phyloP scores from a whole-genome alignment of 2,888 invertebrate genomes.

The Cyaniris semiargus region DNA sequence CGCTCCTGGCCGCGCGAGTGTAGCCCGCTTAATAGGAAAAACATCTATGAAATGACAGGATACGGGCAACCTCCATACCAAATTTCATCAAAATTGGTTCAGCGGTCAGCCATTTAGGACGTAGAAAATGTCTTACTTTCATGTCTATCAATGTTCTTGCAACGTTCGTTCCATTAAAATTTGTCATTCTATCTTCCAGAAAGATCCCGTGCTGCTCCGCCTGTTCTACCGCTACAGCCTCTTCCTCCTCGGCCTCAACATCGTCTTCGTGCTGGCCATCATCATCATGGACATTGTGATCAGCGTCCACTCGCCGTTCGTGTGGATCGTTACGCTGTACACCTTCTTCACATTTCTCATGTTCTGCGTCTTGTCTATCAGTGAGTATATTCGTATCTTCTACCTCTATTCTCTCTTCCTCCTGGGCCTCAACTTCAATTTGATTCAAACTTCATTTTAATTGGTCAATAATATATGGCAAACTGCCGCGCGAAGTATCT shows the following conservation, averaged over 20 bases:
- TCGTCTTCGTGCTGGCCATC: not conserved
- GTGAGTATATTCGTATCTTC: not conserved
- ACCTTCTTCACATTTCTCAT: not conserved
- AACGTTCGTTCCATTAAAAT: not conserved
- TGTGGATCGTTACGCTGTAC: not conserved
- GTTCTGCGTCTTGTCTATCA: not conserved
- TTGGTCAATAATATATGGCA: too few species aligned
- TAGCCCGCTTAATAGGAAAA: too few species aligned
- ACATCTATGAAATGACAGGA: too few species aligned
- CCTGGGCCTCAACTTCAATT: too few species aligned
- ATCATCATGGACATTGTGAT: slow-evolving; percentile 3
- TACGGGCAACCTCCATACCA: too few species aligned
- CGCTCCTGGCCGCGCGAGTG: too few species aligned
- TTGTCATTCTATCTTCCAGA: not conserved
- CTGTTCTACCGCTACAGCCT: slow-evolving; percentile 19
- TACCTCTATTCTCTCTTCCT: not conserved
- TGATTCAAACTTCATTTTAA: too few species aligned
- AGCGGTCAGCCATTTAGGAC: too few species aligned
- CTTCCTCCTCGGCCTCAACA: not conserved
- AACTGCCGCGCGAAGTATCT: too few species aligned
- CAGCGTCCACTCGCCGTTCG: not conserved
- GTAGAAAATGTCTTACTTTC: too few species aligned
- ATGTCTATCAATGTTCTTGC: too few species aligned
- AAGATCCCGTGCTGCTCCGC: not conserved
- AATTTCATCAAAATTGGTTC: too few species aligned